Conservation (phyloP, 2,888 invertebrate genomes). For the Parelbella ahira region DNA sequence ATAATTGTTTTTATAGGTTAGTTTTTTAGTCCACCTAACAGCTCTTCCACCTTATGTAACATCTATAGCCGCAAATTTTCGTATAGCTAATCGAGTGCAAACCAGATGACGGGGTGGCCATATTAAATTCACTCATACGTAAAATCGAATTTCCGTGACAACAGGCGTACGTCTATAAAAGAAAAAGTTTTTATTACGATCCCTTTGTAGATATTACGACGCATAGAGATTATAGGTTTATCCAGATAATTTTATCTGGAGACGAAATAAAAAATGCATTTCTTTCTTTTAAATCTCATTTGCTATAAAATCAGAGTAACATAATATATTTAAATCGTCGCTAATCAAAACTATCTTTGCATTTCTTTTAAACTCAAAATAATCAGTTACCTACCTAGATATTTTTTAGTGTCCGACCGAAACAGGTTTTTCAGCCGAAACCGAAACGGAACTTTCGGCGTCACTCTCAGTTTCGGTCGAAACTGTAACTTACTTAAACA, state of each 20-base stretch:
- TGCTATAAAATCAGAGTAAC: background rate
- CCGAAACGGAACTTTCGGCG: too few species aligned
- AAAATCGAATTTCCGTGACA: conserved; percentile 61
- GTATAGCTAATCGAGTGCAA: conserved; percentile 8
- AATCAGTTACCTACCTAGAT: too few species aligned
- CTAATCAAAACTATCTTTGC: too few species aligned
- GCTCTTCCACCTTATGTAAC: too few species aligned
- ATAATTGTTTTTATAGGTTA: too few species aligned
- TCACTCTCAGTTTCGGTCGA: too few species aligned
- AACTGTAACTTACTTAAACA: too few species aligned
- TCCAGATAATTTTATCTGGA: conserved; percentile 1
- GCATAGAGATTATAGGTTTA: background rate
- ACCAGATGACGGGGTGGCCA: conserved; percentile 26
- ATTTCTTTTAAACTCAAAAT: too few species aligned
- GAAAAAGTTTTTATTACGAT: conserved; percentile 44
- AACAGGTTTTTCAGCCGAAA: too few species aligned
- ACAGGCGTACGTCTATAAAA: conserved; percentile 45
- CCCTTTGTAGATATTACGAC: conserved; percentile 28
- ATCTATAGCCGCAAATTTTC: background rate
- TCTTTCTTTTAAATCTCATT: background rate
- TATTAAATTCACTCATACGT: conserved; percentile 54
- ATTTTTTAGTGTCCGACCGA: too few species aligned
- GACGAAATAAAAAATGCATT: conserved; percentile 3
- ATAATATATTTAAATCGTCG: too few species aligned
- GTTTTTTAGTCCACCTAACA: too few species aligned